Evolutionary conservation across 2,797 vertebrate species (phyloP).

Genomic region (Rachycentron canadum): DNA sequence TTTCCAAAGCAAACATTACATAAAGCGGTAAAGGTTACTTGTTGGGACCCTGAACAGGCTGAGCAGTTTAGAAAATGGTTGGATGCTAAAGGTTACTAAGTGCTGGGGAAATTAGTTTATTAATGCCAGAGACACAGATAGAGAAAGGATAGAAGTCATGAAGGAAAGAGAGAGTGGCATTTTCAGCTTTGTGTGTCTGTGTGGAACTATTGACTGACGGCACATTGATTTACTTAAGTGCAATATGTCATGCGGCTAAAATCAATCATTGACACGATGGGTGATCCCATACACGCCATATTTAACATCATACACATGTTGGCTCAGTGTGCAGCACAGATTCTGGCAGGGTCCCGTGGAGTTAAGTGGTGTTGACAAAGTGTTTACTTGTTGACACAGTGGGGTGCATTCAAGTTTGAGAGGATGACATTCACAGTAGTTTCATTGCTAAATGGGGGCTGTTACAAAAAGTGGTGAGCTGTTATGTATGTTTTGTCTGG

Average conservation of each 20-base stretch:
- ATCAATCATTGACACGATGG: slow-evolving; percentile 58
- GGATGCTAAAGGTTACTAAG: slow-evolving; percentile 53
- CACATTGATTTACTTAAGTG: slow-evolving; percentile 62
- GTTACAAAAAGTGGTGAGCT: slow-evolving; percentile 15
- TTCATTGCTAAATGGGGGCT: slow-evolving; percentile 31
- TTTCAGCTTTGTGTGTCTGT: slow-evolving; percentile 37
- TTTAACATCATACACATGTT: slow-evolving; percentile 54
- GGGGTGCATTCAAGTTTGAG: slow-evolving; percentile 43
- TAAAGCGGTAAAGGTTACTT: slow-evolving; percentile 28
- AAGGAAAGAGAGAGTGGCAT: slow-evolving; percentile 25
- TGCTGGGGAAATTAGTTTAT: slow-evolving; percentile 46
- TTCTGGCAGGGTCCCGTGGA: slow-evolving; percentile 44
- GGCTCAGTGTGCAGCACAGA: slow-evolving; percentile 56
- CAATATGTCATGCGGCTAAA: slow-evolving; percentile 56
- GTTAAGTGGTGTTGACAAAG: slow-evolving; percentile 71
- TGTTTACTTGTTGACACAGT: slow-evolving; percentile 69
- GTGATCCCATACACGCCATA: slow-evolving; percentile 32
- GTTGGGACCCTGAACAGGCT: not conserved
- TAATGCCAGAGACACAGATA: slow-evolving; percentile 25
- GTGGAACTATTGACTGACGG: slow-evolving; percentile 43
- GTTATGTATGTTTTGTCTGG: slow-evolving; percentile 4
- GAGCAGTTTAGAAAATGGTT: slow-evolving; percentile 29
- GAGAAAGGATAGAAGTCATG: slow-evolving; percentile 22
- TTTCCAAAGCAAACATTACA: slow-evolving; percentile 13
- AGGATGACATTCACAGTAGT: slow-evolving; percentile 41